Base-by-base conservation (phyloP, 1,140 invertebrate genomes). In the Ruditapes philippinarum region DNA sequence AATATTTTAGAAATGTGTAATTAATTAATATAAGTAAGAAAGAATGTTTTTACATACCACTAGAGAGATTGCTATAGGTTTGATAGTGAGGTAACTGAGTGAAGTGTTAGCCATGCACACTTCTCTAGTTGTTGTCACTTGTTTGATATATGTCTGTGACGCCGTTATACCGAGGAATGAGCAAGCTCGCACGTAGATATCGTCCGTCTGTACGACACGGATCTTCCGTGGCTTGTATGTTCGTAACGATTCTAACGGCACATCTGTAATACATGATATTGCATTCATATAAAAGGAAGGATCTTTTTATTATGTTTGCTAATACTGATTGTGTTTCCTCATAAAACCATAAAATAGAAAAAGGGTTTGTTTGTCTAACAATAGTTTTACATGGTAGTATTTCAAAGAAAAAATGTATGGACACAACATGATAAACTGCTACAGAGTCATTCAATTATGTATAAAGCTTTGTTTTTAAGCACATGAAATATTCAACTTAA, bases 31-130 rank as follows among this genome's bases (percentile, higher is more conserved):
- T 57, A 11, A 57, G n/a, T 57, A 57, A 19, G 51, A 7, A n/a
- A 57, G 51, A 11, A 11, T 57, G 4, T 57, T 57, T 57, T 19
- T 70, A 90, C 92, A 85, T 42, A 93, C 92, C 88, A 93, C 92
- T 22, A 93, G 45, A 14, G 91, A 80, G 33, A 93, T 89, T 9
- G 92, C 88, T 12, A 93, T 89, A 2, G 92, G 90, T 79, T 90
- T 92, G 51, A 91, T 65, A 31, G 91, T 87, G 22, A 76, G 54
- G 22, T 87, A 73, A 0, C 85, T 86, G 12, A 93, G 49, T 22
- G 70, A 88, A 17, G 60, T 79, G 78, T 89, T 86, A 11, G 86
- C 73, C 33, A 93, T 87, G 4, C 65, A 45, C 0, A 92, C 57
- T 33, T n/a, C 36, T 40, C 68, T 31, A 7, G 45, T 57, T 1